Conservation (phyloP, 2,797 vertebrate genomes). For the Pangasius mekongensis region DNA sequence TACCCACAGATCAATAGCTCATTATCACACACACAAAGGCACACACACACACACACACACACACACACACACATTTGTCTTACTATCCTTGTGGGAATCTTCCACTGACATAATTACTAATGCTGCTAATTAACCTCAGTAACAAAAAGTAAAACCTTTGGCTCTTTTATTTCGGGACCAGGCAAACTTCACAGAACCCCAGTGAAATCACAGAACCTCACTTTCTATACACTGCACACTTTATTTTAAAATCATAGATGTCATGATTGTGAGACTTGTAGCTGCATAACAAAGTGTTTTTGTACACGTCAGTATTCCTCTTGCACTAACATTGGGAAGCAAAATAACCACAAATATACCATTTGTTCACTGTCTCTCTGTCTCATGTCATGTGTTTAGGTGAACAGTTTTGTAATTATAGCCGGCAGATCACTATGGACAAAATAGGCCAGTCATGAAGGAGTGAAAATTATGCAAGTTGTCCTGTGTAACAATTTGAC, state of each 20-base stretch:
- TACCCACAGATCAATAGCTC: neutral
- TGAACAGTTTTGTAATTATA: neutral
- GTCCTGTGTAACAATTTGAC: neutral
- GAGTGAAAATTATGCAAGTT: too few relatives aligned
- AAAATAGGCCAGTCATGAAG: neutral
- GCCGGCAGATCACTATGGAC: neutral
- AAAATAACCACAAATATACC: neutral
- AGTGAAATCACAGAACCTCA: neutral
- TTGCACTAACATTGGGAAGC: neutral
- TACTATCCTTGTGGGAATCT: neutral
- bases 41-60: too few relatives aligned
- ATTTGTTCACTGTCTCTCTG: neutral
- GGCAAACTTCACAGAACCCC: neutral
- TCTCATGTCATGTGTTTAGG: neutral
- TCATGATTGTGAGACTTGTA: too few relatives aligned
- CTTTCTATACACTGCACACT: neutral
- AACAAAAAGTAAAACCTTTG: too few relatives aligned
- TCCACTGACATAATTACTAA: neutral
- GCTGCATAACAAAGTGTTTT: neutral
- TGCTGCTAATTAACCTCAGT: neutral
- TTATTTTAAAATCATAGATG: neutral
- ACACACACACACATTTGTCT: too few relatives aligned
- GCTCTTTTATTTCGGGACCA: neutral
- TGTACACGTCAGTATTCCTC: neutral
- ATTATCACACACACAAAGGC: too few relatives aligned